These are phyloP conservation scores for Leuciscus waleckii DNA, from an alignment of 2,797 vertebrate genomes.

Conservation along the genomic window DNA sequence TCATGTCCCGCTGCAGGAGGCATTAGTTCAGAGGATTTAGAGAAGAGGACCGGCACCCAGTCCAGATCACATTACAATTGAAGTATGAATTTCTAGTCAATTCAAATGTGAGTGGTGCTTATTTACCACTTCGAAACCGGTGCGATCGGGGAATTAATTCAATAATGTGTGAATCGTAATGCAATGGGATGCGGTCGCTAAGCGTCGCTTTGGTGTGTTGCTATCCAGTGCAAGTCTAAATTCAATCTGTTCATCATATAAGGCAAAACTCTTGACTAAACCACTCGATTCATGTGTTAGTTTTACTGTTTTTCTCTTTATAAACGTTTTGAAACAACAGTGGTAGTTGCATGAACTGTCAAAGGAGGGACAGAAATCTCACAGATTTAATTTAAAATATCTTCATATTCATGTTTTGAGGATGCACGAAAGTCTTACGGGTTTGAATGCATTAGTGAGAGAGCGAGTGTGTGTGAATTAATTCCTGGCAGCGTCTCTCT, in stretches of 20 bases:
- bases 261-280: neutral
- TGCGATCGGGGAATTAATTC: neutral
- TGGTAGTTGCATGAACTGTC: neutral
- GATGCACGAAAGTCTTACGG: neutral
- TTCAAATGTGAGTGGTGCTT: neutral
- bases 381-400: no score
- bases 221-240: neutral
- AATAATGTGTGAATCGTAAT: neutral
- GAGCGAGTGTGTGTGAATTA: no score
- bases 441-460: no score
- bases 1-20: neutral
- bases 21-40: neutral
- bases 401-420: no score
- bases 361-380: no score
- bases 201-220: no score
- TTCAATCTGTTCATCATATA: neutral
- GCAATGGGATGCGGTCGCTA: no score
- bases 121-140: neutral
- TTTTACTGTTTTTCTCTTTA: no score
- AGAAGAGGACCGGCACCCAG: neutral
- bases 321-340: neutral
- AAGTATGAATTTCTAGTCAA: neutral
- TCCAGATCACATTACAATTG: no score
- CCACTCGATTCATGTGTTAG: no score
- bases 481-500: no score